Base-by-base conservation (phyloP, 2,888 invertebrate species). In the Pseudolycoriella hygida region DNA sequence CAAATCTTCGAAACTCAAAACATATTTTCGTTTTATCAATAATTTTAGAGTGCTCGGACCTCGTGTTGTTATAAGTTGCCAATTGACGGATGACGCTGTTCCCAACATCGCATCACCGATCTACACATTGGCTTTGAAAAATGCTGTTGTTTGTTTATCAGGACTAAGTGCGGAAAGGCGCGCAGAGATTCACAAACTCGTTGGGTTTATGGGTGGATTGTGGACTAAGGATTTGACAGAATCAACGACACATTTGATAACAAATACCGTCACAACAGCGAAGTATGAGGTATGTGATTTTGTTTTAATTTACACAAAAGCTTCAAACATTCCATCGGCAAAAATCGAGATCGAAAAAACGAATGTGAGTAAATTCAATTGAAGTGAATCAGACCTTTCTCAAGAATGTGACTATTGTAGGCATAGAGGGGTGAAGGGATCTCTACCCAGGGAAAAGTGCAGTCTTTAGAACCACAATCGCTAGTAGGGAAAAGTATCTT, bases 41-140 rank as follows among this genome's bases (percentile, higher is more conserved):
- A n/a, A 3, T 53, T 69, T 60, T 61, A 87, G 88, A 58, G 71
- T 92, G 50, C 69, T 89, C 47, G 90, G 92, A 0, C 87, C 92
- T 1, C 73, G 77, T 45, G 90, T 89, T 57, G 60, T 93, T 14
- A 67, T 81, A 43, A 72, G 75, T 40, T 89, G 88, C 55, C 62
- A 88, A 39, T 69, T 73, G 20, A 77, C 79, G 55, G 76, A 76
- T 12, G 71, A 74, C 53, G 68, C 80, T 1, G 78, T 92, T 52
- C 90, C 90, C 0, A 72, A 77, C 45, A 78, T 76, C 4, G 71
- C 72, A 0, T 77, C 76, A 55, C 88, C 92, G 0, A 74, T 92
- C 2, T 87, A 74, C 55, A 84, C 81, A 18, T 72, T 84, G 42
- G 83, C 87, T 0, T 88, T 93, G 90, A 68, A 74, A 52, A 73